phyloP scores from a whole-genome alignment of 2,113 vertebrate species.

The Catharus bicknelli region DNA sequence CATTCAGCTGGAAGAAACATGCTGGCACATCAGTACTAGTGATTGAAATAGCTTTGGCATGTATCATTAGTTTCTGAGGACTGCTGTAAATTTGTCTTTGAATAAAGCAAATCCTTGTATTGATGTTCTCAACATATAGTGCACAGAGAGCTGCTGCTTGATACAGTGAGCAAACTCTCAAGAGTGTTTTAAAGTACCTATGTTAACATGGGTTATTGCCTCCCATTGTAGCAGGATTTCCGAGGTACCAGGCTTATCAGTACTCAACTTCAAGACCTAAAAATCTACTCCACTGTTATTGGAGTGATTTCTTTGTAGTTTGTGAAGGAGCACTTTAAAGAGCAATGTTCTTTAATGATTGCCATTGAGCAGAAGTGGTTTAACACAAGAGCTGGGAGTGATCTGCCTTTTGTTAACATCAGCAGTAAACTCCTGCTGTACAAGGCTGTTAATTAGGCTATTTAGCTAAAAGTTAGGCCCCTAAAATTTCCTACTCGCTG shows the following conservation, averaged over 20 bases:
- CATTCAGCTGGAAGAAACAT: background rate
- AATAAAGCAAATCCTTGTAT: background rate
- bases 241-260: slow-evolving; percentile 57
- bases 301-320: slow-evolving; percentile 71
- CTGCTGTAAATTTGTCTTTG: background rate
- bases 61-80: background rate
- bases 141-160: background rate
- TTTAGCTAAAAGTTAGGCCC: background rate
- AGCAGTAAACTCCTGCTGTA: background rate
- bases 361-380: slow-evolving; percentile 50
- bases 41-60: background rate
- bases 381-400: slow-evolving; percentile 8
- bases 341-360: slow-evolving; percentile 49
- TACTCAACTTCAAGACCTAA: slow-evolving; percentile 62
- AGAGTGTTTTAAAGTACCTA: slow-evolving; percentile 19
- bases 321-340: slow-evolving; percentile 66
- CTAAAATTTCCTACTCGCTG: background rate
- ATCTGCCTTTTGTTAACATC: slow-evolving; percentile 29
- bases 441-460: background rate
- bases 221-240: slow-evolving; percentile 54
- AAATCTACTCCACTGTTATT: slow-evolving; percentile 58
- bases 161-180: background rate
- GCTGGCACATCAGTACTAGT: background rate
- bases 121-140: background rate
- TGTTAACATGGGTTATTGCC: slow-evolving; percentile 59